Percentiles rank a stretch among this genome's conserved stretches.
These are phyloP conservation scores for Hoplostethus atlanticus DNA, from an alignment of 2,797 vertebrate genomes.

Conservation along the genomic window DNA sequence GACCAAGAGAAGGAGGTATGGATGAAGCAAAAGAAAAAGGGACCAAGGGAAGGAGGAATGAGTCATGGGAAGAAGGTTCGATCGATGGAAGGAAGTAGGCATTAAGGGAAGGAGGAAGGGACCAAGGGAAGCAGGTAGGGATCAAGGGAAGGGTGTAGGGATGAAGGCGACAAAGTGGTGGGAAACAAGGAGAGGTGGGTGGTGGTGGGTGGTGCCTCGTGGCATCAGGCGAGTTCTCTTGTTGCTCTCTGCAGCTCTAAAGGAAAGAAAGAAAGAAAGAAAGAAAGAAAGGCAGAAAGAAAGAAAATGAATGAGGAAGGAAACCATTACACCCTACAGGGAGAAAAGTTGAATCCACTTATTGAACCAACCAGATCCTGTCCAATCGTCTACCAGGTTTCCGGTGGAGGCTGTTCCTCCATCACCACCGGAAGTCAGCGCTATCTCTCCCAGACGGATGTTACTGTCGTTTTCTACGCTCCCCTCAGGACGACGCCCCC, in stretches of 20 bases:
- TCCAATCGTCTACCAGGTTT: no score
- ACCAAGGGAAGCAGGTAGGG: background rate
- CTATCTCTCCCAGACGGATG: constrained; percentile 2
- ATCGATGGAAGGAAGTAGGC: background rate
- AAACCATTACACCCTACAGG: background rate
- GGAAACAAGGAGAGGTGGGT: background rate
- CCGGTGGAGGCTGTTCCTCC: no score
- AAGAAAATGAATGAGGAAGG: background rate
- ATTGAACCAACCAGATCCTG: no score
- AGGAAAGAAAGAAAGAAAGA: background rate
- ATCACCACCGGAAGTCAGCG: no score
- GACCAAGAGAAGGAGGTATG: background rate
- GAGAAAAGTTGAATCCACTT: background rate
- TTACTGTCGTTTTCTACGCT: background rate
- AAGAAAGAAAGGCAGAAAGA: background rate
- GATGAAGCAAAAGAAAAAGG: background rate
- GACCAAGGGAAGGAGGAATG: background rate
- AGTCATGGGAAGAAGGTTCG: background rate
- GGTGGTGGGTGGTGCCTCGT: background rate
- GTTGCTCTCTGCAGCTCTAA: background rate
- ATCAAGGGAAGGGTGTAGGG: background rate
- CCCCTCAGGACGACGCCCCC: background rate
- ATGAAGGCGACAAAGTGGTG: background rate
- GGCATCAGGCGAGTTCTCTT: background rate
- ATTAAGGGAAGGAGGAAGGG: background rate